Conservation (phyloP, 2,888 invertebrate species). For the Idaea dimidiata region DNA sequence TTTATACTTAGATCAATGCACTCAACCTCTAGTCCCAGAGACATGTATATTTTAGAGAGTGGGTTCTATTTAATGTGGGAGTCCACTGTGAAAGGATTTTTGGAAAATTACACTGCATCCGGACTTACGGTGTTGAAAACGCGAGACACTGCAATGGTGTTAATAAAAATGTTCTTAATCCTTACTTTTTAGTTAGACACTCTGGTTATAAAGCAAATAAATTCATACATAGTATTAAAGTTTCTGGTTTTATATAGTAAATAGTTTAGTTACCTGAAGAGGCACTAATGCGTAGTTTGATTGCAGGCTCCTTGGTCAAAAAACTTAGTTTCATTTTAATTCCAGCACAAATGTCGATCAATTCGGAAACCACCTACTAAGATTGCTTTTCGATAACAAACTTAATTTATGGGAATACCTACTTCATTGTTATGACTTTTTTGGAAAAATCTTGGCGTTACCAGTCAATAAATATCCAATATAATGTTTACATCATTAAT, state of each 20-base stretch:
- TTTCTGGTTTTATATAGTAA: neutral
- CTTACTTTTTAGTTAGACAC: too few species aligned
- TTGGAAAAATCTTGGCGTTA: constrained; percentile 37
- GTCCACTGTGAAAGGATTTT: too few species aligned
- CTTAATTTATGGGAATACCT: constrained; percentile 43
- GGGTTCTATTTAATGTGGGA: too few species aligned
- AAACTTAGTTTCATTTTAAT: constrained; percentile 3
- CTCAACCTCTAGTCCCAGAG: too few species aligned
- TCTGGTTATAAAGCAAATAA: neutral
- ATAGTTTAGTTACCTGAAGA: constrained; percentile 32
- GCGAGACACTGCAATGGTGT: too few species aligned
- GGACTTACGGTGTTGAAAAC: too few species aligned
- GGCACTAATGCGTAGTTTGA: constrained; percentile 10
- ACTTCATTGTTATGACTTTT: constrained; percentile 34
- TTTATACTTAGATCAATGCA: too few species aligned
- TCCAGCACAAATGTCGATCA: constrained; percentile 12
- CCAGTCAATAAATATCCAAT: constrained; percentile 18
- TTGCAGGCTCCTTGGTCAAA: neutral
- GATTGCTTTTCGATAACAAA: constrained; percentile 42
- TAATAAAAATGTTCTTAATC: too few species aligned
- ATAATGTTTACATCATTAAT: constrained; percentile 16
- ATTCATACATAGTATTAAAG: neutral
- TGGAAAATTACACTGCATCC: too few species aligned
- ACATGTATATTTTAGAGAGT: too few species aligned
- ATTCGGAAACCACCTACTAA: constrained; percentile 41